Conservation (phyloP, 2,888 invertebrate species). For the Capitulum mitella region DNA sequence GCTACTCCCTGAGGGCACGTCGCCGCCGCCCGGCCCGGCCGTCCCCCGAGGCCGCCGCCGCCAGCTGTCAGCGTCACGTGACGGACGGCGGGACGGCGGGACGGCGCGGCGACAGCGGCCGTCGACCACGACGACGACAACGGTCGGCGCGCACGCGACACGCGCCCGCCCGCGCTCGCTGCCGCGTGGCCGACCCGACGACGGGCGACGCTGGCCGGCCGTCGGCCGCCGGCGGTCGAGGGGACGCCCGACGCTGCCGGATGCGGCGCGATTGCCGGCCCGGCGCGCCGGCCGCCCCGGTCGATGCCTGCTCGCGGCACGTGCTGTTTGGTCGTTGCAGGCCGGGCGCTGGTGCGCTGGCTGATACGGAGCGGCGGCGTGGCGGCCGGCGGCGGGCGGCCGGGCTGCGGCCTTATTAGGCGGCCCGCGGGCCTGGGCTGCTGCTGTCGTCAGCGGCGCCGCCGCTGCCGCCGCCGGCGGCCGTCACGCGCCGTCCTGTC, state of each 20-base stretch:
- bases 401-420: neutral
- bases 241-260: neutral
- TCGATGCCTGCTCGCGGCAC: neutral
- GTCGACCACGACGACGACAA: neutral
- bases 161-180: neutral
- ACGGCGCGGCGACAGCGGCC: neutral
- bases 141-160: neutral
- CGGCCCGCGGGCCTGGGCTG: neutral
- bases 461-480: neutral
- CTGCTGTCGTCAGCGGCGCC: neutral
- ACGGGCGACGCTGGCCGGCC: neutral
- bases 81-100: neutral
- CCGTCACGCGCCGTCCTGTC: neutral
- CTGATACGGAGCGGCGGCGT: too few relatives aligned
- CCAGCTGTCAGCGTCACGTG: neutral
- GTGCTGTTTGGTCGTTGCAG: neutral
- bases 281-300: neutral
- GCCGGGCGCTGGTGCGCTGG: neutral
- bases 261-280: neutral
- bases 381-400: neutral
- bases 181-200: neutral
- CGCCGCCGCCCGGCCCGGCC: too few relatives aligned
- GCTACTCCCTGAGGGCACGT: too few relatives aligned
- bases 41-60: too few relatives aligned
- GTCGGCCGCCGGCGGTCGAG: conserved; percentile 26